Conservation (phyloP, 2,888 invertebrate species). For the Gisinianus flammeolus region DNA sequence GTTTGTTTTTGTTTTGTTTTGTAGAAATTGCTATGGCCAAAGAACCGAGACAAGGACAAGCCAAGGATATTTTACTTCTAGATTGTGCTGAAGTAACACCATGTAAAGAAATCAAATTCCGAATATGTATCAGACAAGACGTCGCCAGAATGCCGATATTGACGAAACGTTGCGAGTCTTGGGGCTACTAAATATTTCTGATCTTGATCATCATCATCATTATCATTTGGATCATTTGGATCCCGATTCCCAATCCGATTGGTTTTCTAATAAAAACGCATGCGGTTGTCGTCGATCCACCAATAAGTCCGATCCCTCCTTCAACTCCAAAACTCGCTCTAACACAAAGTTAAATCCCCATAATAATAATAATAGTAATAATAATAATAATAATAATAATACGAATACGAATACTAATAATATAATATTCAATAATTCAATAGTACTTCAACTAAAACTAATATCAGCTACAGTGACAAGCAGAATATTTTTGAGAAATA, state of each 20-base stretch:
- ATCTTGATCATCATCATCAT: neutral
- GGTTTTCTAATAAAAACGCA: too few relatives aligned
- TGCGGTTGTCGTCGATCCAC: too few relatives aligned
- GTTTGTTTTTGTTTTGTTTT: neutral
- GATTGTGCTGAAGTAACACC: neutral
- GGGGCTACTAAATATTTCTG: neutral
- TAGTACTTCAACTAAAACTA: neutral
- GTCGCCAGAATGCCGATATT: neutral
- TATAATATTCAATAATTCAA: neutral
- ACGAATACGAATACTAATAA: neutral
- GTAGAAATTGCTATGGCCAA: neutral
- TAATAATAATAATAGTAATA: neutral
- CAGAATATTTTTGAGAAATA: neutral
- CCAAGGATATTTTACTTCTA: neutral
- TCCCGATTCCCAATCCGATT: too few relatives aligned
- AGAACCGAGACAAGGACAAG: neutral
- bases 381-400: neutral
- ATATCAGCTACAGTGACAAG: neutral
- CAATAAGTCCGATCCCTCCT: too few relatives aligned
- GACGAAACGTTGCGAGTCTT: neutral
- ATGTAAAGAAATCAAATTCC: neutral
- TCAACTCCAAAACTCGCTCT: too few relatives aligned
- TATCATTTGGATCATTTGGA: neutral
- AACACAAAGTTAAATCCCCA: neutral
- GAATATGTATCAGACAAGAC: slow-evolving; percentile 1